Evolutionary conservation across 2,888 invertebrate species (phyloP), one percentile per base, ranked within the genome.

Genomic region (Charanyca ferruginea): DNA sequence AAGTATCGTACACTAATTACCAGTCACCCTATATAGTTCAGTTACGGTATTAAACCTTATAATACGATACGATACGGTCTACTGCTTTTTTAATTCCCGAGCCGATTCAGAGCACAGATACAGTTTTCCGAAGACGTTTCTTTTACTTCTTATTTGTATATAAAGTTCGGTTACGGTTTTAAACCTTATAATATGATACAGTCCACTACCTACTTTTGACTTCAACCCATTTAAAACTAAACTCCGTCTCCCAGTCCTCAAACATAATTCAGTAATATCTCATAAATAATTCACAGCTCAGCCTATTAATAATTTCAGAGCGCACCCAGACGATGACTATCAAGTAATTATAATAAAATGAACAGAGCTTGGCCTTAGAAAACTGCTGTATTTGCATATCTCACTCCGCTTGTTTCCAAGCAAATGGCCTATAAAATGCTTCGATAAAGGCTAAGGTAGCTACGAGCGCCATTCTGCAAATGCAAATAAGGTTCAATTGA

Each of bases 321-420:
- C 62, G 47, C 57, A 60, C 53, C 66, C 52, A 63, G 61, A 59
- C 62, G 66, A 75, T 76, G 58, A 23, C 71, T 80, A 66, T 70
- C 73, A 66, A 60, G 64, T 86, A 87, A 89, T 90, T 88, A 86
- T 80, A 87, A 83, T 83, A 81, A 87, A 85, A 83, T 67, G 76
- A 77, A 66, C 84, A 82, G 85, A 81, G 84, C 80, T 72, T 53
- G 61, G 64, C 35, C 80, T 81, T 69, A 83, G 83, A 80, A 84
- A 83, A 87, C 83, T 82, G 85, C 80, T 86, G 66, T 85, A 90
- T 91, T 90, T 90, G 88, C 90, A 91, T 91, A 91, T 90, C 88
- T 86, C 83, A 80, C 85, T 85, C 66, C 83, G 83, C 80, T 83
- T 86, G 85, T 86, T 86, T 83, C 75, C 68, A 78, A 83, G 83